phyloP scores from a whole-genome alignment of 1,140 invertebrate genomes.

The Scaptomyza graminum region DNA sequence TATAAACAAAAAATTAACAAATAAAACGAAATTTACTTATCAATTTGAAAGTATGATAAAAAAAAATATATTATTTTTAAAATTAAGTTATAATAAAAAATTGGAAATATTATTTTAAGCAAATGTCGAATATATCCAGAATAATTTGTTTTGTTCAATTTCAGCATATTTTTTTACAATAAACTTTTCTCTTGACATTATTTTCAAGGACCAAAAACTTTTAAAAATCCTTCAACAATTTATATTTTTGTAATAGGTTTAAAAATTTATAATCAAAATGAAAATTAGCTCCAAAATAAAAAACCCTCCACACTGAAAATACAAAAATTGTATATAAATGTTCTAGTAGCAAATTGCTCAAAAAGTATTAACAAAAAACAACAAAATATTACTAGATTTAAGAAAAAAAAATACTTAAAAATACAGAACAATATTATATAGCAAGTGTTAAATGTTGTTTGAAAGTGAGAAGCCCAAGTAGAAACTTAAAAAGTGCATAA shows the following conservation, averaged over 20 bases:
- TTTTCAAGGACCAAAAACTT: constrained; percentile 71
- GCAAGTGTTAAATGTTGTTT: constrained; percentile 74
- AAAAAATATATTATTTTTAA: constrained; percentile 7
- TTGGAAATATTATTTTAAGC: too few species aligned
- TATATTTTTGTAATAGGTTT: constrained; percentile 58
- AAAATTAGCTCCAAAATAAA: constrained; percentile 54
- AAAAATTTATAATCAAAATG: constrained; percentile 12
- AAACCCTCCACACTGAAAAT: constrained; percentile 59
- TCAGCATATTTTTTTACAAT: constrained; percentile 25
- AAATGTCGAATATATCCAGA: too few species aligned
- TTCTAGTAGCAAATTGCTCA: constrained; percentile 64
- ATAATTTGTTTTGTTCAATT: too few species aligned
- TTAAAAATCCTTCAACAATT: constrained; percentile 44
- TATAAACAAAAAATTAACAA: constrained; percentile 30
- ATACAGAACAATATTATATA: constrained; percentile 37
- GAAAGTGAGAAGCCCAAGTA: constrained; percentile 21
- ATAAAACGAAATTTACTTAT: constrained; percentile 39
- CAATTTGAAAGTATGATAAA: constrained; percentile 11
- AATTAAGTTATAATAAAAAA: constrained; percentile 5
- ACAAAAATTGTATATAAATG: constrained; percentile 64
- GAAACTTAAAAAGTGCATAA: constrained; percentile 13
- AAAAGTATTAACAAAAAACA: constrained; percentile 26
- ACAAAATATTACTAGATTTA: constrained; percentile 7
- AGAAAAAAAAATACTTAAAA: constrained; percentile 4
- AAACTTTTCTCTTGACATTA: constrained; percentile 35